A percentile compares a stretch with the other conserved stretches of the same genome.
Conservation (phyloP, 2,888 invertebrate species). For the Sussaba pulchella region DNA sequence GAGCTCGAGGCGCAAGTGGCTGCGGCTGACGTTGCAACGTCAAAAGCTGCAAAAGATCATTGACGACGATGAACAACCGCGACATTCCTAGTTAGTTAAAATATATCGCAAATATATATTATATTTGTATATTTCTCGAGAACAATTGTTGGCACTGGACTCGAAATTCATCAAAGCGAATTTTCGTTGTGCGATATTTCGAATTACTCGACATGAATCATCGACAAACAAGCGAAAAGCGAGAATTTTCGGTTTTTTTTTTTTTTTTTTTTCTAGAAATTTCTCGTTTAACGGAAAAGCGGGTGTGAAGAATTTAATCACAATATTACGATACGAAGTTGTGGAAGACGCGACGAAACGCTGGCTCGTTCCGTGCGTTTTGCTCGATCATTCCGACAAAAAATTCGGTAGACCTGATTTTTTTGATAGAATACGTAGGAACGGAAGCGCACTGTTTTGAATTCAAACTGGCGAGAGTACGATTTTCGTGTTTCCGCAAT, state of each 20-base stretch:
- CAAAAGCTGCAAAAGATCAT: slow-evolving; percentile 66
- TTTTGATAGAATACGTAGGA: slow-evolving; percentile 16
- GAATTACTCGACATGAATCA: slow-evolving; percentile 12
- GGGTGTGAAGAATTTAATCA: background rate
- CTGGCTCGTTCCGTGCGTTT: slow-evolving; percentile 33
- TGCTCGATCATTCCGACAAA: slow-evolving; percentile 2
- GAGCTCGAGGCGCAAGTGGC: slow-evolving; percentile 71
- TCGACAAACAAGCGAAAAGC: background rate
- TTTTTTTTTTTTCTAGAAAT: background rate
- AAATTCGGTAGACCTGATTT: slow-evolving; percentile 30
- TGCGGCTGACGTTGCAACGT: slow-evolving; percentile 26
- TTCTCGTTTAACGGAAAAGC: background rate
- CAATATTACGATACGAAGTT: background rate
- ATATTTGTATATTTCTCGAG: slow-evolving; percentile 28
- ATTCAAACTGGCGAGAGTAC: too few species aligned
- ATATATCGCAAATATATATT: slow-evolving; percentile 39
- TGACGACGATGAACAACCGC: slow-evolving; percentile 62
- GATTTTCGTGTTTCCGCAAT: too few species aligned
- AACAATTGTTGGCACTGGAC: slow-evolving; percentile 5
- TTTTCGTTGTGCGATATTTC: slow-evolving; percentile 9
- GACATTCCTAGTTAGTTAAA: slow-evolving; percentile 73
- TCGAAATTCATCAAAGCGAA: slow-evolving; percentile 18
- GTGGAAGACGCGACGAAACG: slow-evolving; percentile 48
- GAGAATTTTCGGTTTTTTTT: background rate
- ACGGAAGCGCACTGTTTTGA: too few species aligned